These are phyloP conservation scores for Lithophane socia DNA, from an alignment of 2,888 invertebrate species.

Conservation along the genomic window DNA sequence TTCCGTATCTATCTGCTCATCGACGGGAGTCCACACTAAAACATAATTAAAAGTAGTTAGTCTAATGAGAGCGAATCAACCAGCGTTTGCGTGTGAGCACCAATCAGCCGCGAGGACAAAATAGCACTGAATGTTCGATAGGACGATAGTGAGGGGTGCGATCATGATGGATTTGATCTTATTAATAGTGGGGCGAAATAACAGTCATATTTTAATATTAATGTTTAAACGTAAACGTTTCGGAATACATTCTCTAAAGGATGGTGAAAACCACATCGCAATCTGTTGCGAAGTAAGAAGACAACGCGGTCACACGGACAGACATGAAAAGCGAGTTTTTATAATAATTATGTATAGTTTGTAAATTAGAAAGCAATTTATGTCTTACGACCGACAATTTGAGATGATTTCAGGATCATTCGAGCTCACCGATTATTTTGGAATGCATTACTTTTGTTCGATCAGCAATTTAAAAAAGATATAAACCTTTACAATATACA, in stretches of 20 bases:
- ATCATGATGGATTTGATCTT: background rate
- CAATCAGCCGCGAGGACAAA: constrained; percentile 27
- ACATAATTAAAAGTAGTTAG: constrained; percentile 24
- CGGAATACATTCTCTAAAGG: background rate
- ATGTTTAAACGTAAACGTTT: background rate
- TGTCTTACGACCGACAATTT: background rate
- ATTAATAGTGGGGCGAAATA: background rate
- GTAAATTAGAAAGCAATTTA: background rate
- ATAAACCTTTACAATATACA: too few relatives aligned
- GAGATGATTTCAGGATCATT: too few relatives aligned
- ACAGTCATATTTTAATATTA: background rate
- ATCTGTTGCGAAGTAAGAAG: too few relatives aligned
- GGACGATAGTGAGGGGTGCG: background rate
- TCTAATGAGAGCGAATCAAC: constrained; percentile 34
- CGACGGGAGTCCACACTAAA: background rate
- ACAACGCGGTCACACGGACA: too few relatives aligned
- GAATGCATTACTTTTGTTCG: too few relatives aligned
- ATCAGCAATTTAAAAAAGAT: too few relatives aligned
- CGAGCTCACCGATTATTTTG: too few relatives aligned
- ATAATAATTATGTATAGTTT: too few relatives aligned
- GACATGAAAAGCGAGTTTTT: too few relatives aligned
- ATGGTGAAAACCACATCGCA: background rate
- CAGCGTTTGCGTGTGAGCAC: constrained; percentile 13
- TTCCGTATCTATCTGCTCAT: background rate
- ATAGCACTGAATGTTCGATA: background rate